These are phyloP conservation scores for Ectobius pallidus DNA, from an alignment of 2,888 invertebrate species.

Conservation along the genomic window DNA sequence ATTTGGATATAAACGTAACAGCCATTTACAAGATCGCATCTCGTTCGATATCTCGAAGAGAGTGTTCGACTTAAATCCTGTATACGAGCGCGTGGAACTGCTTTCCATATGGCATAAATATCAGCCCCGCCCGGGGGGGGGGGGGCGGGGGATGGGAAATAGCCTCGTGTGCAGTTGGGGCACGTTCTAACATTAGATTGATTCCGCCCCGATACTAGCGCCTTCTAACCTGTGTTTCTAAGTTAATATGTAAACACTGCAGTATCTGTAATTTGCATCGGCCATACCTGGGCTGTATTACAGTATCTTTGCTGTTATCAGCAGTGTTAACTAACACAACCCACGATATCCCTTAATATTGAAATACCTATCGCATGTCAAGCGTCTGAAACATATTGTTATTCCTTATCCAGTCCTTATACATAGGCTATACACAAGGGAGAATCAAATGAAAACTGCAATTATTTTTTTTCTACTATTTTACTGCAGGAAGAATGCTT, in stretches of 20 bases:
- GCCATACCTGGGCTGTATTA: too few relatives aligned
- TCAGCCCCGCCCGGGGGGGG: conserved; percentile 5
- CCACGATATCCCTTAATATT: too few relatives aligned
- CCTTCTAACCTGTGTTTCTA: background rate
- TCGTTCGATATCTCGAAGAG: background rate
- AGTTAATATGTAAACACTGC: background rate
- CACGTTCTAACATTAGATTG: conserved; percentile 41
- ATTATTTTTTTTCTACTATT: too few relatives aligned
- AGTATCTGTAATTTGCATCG: too few relatives aligned
- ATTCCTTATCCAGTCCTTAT: too few relatives aligned
- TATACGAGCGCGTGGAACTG: background rate
- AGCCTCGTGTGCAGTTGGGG: conserved; percentile 30
- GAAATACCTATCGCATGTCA: too few relatives aligned
- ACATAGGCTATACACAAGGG: too few relatives aligned
- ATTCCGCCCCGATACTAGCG: conserved; percentile 23
- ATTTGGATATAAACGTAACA: background rate
- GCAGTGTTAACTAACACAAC: too few relatives aligned
- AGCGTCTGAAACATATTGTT: too few relatives aligned
- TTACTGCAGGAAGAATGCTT: too few relatives aligned
- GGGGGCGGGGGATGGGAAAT: conserved; percentile 20
- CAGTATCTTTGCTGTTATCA: too few relatives aligned
- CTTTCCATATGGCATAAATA: conserved; percentile 36
- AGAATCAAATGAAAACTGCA: too few relatives aligned
- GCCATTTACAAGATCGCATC: background rate
- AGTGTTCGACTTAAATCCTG: background rate